Base-by-base conservation (phyloP, 2,113 vertebrate species). In the Seriola quinqueradiata region DNA sequence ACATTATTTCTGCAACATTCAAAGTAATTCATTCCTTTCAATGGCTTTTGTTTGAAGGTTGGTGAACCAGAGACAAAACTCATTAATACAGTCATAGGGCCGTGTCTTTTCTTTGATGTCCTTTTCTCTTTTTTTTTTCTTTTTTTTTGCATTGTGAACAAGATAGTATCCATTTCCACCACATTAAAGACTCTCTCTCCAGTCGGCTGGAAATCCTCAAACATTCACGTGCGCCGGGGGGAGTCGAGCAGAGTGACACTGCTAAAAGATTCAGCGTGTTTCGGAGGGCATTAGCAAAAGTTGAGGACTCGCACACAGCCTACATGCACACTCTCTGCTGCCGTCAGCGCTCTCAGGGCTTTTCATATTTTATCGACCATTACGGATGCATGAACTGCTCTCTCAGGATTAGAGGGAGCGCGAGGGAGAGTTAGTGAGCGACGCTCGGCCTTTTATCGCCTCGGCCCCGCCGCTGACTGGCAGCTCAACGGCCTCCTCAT, bases 311-410 rank as follows among this genome's bases (percentile, higher is more conserved):
- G 7, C 81, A 58, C 28, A 38, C 48, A 46, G 40, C 19, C 8
- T 63, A 78, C 40, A 48, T 23, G n/a, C 66, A 40, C 73, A 70
- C 46, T 40, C 71, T 59, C 79, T 84, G 81, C 85, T 84, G 77
- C 85, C 58, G 57, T 90, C 86, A 86, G 89, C 82, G 11, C 86
- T 87, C 65, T 73, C 44, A 4, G 72, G 52, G 80, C 73, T 89
- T 85, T 92, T 86, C 85, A 89, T 91, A 87, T 89, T 88, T 90
- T 78, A 91, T 89, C 77, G 70, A 78, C 79, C 75, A 84, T 93
- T 89, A 93, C 58, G 50, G 73, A 92, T 92, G 82, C 82, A 91
- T 74, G 88, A 89, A 85, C 78, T 85, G 77, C 89, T 89, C 84
- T 90, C 84, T 71, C 79, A 60, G 86, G 86, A 86, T 89, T 85